A percentile compares a stretch with the other conserved stretches of the same genome.
Conservation (phyloP, 2,888 invertebrate species). For the Trichacis sp. region DNA sequence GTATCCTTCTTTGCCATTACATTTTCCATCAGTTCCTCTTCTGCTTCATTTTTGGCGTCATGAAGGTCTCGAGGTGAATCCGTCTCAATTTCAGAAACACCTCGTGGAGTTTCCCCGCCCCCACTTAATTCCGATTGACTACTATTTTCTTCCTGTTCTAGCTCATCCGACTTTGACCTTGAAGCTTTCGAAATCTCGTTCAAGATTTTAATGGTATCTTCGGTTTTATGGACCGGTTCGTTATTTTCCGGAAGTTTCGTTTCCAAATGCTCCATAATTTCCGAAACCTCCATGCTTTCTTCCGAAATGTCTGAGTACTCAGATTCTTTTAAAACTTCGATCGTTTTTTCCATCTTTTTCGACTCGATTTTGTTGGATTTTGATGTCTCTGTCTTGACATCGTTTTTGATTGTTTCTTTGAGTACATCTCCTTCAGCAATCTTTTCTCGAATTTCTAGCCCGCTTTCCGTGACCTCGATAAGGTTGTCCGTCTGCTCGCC, state of each 20-base stretch:
- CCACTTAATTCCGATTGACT: conserved; percentile 59
- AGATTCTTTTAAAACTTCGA: conserved; percentile 52
- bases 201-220: conserved; percentile 57
- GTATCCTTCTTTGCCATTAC: conserved; percentile 36
- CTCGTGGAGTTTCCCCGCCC: conserved; percentile 57
- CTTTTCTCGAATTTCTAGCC: conserved; percentile 50
- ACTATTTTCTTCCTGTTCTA: conserved; percentile 49
- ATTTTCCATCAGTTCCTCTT: conserved; percentile 53
- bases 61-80: conserved; percentile 60
- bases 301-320: conserved; percentile 67
- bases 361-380: not conserved
- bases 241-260: conserved; percentile 55
- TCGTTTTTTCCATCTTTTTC: conserved; percentile 20
- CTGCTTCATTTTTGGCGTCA: conserved; percentile 56
- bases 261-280: conserved; percentile 60
- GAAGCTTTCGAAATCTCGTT: conserved; percentile 58
- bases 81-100: conserved; percentile 61
- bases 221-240: conserved; percentile 55
- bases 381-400: not conserved
- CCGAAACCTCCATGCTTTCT: conserved; percentile 64
- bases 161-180: conserved; percentile 12
- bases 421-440: not conserved
- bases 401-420: not conserved
- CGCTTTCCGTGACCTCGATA: conserved; percentile 52
- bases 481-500: conserved; percentile 59